phyloP scores from a whole-genome alignment of 1,140 invertebrate species.

The Drosophila ironensis region DNA sequence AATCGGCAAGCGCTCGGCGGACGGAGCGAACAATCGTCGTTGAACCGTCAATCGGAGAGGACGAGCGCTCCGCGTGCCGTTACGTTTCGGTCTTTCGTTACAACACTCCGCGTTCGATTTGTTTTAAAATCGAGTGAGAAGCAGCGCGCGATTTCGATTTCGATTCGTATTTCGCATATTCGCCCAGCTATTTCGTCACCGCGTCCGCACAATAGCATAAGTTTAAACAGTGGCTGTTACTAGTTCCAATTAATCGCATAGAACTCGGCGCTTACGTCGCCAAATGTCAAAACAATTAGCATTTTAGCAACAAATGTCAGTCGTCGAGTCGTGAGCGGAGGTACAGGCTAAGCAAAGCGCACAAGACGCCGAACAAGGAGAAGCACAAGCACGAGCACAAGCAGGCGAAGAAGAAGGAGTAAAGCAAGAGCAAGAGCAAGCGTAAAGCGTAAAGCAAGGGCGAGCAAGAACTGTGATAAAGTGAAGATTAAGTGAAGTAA shows the following conservation, averaged over 20 bases:
- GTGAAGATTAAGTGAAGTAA: slow-evolving; percentile 44
- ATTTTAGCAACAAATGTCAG: slow-evolving; percentile 53
- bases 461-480: slow-evolving; percentile 57
- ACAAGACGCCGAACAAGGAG: slow-evolving; percentile 22
- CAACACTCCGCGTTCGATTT: slow-evolving; percentile 48
- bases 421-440: slow-evolving; percentile 4
- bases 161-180: slow-evolving; percentile 49
- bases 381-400: slow-evolving; percentile 6
- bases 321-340: too few relatives aligned
- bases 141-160: too few relatives aligned
- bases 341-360: slow-evolving; percentile 37
- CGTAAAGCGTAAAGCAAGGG: not conserved
- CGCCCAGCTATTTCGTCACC: slow-evolving; percentile 54
- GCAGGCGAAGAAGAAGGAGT: slow-evolving; percentile 5
- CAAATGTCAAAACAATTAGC: slow-evolving; percentile 54
- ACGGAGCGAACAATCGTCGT: not conserved
- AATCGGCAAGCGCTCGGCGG: too few relatives aligned
- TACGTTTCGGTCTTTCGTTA: not conserved
- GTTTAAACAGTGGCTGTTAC: not conserved
- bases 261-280: slow-evolving; percentile 27
- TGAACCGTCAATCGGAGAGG: not conserved
- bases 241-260: slow-evolving; percentile 24
- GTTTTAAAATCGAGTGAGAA: slow-evolving; percentile 70
- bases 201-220: not conserved
- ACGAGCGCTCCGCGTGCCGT: slow-evolving; percentile 20